These are phyloP conservation scores for Gymnopithys bicolor DNA, from an alignment of 2,797 vertebrate species.

Conservation along the genomic window DNA sequence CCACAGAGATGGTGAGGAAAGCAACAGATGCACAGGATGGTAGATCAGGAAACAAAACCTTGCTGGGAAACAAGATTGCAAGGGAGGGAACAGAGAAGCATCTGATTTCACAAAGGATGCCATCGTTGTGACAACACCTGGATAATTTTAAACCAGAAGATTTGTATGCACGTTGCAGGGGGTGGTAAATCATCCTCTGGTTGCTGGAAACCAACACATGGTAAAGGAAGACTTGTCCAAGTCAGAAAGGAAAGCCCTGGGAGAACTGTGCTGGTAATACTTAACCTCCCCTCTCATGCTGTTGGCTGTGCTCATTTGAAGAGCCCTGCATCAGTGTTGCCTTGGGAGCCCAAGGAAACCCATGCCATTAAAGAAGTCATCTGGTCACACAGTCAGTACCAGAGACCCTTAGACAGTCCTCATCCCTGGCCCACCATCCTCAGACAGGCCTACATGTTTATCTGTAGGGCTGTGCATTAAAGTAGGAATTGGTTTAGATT, in stretches of 20 bases:
- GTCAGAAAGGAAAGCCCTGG: not conserved
- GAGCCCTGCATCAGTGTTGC: not conserved
- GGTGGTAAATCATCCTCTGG: not conserved
- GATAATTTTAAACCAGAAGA: not conserved
- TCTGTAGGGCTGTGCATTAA: not conserved
- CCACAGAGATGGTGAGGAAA: not conserved
- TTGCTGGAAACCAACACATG: not conserved
- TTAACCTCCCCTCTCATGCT: not conserved
- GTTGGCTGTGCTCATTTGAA: not conserved
- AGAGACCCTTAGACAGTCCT: not conserved
- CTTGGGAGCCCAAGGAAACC: too few species aligned
- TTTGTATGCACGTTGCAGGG: not conserved
- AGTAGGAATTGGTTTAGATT: not conserved
- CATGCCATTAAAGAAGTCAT: not conserved
- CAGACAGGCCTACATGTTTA: fast-evolving
- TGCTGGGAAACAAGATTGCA: not conserved
- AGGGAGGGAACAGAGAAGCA: not conserved
- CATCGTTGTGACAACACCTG: not conserved
- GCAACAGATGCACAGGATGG: not conserved
- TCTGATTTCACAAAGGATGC: not conserved
- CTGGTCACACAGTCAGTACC: not conserved
- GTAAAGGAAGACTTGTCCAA: not conserved
- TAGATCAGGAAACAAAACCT: not conserved
- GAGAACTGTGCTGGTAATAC: not conserved
- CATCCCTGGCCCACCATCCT: not conserved